Percentiles rank a stretch among this genome's conserved stretches.
Evolutionary conservation across 2,888 invertebrate species (phyloP).

Genomic region (Platerodrilus igneus): DNA sequence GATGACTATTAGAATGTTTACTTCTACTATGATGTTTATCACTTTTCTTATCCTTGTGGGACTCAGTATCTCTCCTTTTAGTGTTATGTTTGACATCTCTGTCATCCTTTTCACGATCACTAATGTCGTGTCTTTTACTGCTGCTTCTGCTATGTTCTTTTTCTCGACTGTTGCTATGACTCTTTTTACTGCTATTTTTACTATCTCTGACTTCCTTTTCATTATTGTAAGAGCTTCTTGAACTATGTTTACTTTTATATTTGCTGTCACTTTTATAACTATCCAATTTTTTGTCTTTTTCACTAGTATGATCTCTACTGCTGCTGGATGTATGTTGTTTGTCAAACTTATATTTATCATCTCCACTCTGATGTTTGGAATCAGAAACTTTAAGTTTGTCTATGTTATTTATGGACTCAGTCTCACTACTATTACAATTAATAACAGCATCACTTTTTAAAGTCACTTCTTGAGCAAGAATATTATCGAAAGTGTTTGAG

Average conservation of each 20-base stretch:
- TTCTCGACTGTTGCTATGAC: slow-evolving; percentile 15
- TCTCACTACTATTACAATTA: no score
- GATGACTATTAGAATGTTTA: slow-evolving; percentile 37
- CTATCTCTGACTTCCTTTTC: slow-evolving; percentile 30
- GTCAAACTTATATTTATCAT: slow-evolving; percentile 16
- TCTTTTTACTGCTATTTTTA: slow-evolving; percentile 17
- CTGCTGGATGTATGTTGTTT: slow-evolving; percentile 49
- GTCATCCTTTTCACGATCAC: not conserved
- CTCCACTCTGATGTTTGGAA: no score
- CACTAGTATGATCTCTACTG: slow-evolving; percentile 29
- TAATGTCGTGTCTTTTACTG: slow-evolving; percentile 5
- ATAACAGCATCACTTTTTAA: no score
- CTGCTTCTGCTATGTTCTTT: slow-evolving; percentile 12
- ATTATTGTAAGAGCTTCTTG: slow-evolving; percentile 24
- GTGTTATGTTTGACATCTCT: slow-evolving; percentile 26
- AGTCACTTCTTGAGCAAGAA: no score
- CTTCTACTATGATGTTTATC: slow-evolving; percentile 31
- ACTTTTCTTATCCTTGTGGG: no score
- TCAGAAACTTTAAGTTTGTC: no score
- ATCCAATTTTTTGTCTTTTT: slow-evolving; percentile 27
- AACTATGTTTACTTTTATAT: slow-evolving; percentile 36
- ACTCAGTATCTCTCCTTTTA: slow-evolving; percentile 26
- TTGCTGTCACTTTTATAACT: slow-evolving; percentile 30
- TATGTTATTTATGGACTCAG: no score
- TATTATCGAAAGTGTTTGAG: slow-evolving; percentile 16